A percentile compares a stretch with the other conserved stretches of the same genome.
Evolutionary conservation across 2,888 invertebrate species (phyloP).

Genomic region (Dryadula phaetusa): DNA sequence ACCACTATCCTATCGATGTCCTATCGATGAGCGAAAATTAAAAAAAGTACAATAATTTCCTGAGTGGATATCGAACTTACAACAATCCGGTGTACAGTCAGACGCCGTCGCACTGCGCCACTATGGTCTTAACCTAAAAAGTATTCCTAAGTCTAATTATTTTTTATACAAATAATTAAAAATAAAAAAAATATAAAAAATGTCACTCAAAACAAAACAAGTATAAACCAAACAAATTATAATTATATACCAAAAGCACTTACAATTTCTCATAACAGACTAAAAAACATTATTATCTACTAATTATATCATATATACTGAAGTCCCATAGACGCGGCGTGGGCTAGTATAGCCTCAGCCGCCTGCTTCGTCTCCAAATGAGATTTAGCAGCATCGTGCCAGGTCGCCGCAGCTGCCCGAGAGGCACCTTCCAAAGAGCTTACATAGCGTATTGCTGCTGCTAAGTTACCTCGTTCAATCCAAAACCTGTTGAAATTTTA

Average conservation of each 20-base stretch:
- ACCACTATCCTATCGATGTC: too few species aligned
- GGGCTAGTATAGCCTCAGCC: slow-evolving; percentile 94
- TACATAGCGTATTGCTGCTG: slow-evolving; percentile 93
- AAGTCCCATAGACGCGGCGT: slow-evolving; percentile 91
- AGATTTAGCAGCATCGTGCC: slow-evolving; percentile 92
- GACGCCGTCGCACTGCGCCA: too few species aligned
- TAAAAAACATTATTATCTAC: neutral
- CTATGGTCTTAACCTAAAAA: too few species aligned
- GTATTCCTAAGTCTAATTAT: too few species aligned
- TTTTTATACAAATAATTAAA: too few species aligned
- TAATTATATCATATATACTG: slow-evolving; percentile 55
- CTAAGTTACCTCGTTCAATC: slow-evolving; percentile 94
- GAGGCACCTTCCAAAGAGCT: slow-evolving; percentile 95
- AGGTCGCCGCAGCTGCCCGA: slow-evolving; percentile 91
- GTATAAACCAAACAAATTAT: too few species aligned
- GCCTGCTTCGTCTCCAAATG: slow-evolving; percentile 96
- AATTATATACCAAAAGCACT: neutral
- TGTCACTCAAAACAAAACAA: too few species aligned
- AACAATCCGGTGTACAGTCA: too few species aligned
- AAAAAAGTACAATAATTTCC: too few species aligned
- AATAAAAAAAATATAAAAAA: too few species aligned
- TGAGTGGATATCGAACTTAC: too few species aligned
- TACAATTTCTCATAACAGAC: neutral
- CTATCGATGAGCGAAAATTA: too few species aligned
- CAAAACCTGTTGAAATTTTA: slow-evolving; percentile 87